Evolutionary conservation across 2,797 vertebrate genomes (phyloP), one percentile per base, ranked within the genome.

Genomic region (Gymnothorax reevesii): DNA sequence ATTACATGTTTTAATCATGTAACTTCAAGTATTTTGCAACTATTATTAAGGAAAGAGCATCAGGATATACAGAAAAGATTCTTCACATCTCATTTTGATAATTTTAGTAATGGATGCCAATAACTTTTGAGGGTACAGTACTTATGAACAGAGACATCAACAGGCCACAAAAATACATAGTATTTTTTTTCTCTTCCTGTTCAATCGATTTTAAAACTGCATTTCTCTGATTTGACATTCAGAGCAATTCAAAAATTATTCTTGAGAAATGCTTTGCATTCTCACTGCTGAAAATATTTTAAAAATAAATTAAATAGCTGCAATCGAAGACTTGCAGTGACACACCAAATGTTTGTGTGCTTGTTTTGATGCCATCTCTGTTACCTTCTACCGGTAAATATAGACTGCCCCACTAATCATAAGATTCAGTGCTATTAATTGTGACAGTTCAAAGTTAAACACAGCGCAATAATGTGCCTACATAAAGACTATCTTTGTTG

Each of bases 401-500:
- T 82, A 77, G 22, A 25, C 15, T 82, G 52, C n/a, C 25, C 22
- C 33, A 83, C 55, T n/a, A 80, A 55, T 54, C 54, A 27, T 33
- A 33, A n/a, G 2, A 33, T 62, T 59, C 59, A 62, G 9, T 33
- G 42, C 82, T 60, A 4, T 79, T 54, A 83, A 4, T 79, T 54
- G 75, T 79, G 75, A 52, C 75, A 54, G 75, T 54, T 79, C 75
- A 17, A 55, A 80, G 25, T 55, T 57, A 66, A 83, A 54, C 57
- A 77, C 27, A 20, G 55, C 62, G 52, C 52, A 82, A 49, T 87
- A 12, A 87, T 83, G 57, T 59, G 57, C 27, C 49, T 57, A 82
- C 55, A 83, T 87, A 94, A 93, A 95, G 95, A 94, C 94, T 83
- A 75, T 95, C 96, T 96, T 95, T 96, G 95, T 95, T 96, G 95